Evolutionary conservation across 2,797 vertebrate species (phyloP), one percentile per base, ranked within the genome.

Genomic region (Artibeus jamaicensis): DNA sequence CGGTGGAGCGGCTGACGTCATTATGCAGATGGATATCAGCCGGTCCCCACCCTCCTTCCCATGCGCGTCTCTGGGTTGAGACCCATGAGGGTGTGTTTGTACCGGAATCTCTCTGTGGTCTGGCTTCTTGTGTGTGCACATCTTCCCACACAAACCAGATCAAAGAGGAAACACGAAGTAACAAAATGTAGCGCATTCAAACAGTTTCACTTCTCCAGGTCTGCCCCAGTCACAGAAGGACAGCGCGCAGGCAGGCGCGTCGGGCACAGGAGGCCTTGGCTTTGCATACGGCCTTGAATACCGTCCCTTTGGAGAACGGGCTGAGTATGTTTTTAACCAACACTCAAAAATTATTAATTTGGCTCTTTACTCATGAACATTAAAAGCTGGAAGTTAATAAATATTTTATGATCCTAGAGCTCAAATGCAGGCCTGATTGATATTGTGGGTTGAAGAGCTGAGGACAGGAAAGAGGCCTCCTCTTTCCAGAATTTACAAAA

Each of bases 261-360:
- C 68, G 9, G 15, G 18, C 9, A 15, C 37, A 57, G 34, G 18
- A 14, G 10, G 5, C n/a, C 79, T 9, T 0, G 0, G 22, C 32
- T 74, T 78, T 70, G 42, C 24, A 10, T 19, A 55, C 67, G 88
- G 93, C 82, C 68, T 92, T 21, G 11, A 93, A 42, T 59, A 8
- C 55, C 0, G 1, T 59, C 81, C 89, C 79, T 84, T 93, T 62
- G 22, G 70, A 96, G 83, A 95, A 92, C 37, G 32, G 70, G 79
- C 70, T 88, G 39, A 32, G 83, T 89, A 93, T 96, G 87, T 92
- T 96, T 93, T 97, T 97, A 96, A 96, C 79, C 89, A 91, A 91
- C 92, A 39, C 48, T 95, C 76, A 87, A 96, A 96, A 96, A 87
- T 86, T 91, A 96, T 97, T 97, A 97, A 96, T 97, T 97, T 96